Evolutionary conservation across 1,140 invertebrate genomes (phyloP).

Genomic region (Pygmarrhopalites habei): DNA sequence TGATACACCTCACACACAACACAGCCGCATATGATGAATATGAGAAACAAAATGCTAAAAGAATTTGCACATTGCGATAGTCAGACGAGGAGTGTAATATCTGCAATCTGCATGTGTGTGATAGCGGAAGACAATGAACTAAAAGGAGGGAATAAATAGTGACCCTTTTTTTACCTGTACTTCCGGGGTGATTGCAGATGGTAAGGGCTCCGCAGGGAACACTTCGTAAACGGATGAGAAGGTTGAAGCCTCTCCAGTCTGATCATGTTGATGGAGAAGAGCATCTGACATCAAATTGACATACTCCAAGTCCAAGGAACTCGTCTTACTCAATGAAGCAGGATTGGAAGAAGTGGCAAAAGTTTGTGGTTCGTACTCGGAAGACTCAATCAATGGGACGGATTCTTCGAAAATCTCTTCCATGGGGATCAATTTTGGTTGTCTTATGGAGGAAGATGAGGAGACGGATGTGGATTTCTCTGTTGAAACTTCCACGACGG

Average conservation of each 20-base stretch:
- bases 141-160: no score
- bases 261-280: neutral
- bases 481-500: neutral
- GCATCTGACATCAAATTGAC: neutral
- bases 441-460: neutral
- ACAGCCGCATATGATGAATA: no score
- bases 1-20: no score
- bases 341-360: slow-evolving; percentile 12
- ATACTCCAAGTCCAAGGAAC: slow-evolving; percentile 6
- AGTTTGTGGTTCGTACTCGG: slow-evolving; percentile 32
- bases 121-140: no score
- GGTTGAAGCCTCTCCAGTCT: neutral
- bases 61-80: no score
- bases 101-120: no score
- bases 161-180: slow-evolving; percentile 23
- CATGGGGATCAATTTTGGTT: slow-evolving; percentile 17
- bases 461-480: neutral
- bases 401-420: slow-evolving; percentile 5
- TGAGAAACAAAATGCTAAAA: no score
- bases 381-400: slow-evolving; percentile 25
- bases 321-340: neutral
- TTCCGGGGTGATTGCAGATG: slow-evolving; percentile 15
- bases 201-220: neutral
- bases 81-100: no score
- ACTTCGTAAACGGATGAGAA: slow-evolving; percentile 12